A percentile compares a stretch with the other conserved stretches of the same genome.
Conservation (phyloP, 2,797 vertebrate genomes). For the Parambassis ranga region DNA sequence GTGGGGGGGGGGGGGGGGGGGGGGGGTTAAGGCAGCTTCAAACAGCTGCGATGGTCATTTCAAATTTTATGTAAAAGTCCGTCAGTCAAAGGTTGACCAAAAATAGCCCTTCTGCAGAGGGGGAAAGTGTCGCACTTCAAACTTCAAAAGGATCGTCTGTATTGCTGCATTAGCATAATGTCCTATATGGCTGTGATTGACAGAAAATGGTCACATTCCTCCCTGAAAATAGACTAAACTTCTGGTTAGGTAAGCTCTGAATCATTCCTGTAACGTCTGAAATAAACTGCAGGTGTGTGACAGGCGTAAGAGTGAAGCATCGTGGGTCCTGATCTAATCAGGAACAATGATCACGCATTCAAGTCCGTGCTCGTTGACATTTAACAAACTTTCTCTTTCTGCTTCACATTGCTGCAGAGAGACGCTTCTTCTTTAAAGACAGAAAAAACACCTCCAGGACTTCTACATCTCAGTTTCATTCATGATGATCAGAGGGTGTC, state of each 20-base stretch:
- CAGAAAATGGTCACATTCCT: constrained; percentile 42
- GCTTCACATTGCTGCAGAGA: not conserved
- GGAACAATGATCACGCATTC: constrained; percentile 31
- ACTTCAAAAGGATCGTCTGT: constrained; percentile 51
- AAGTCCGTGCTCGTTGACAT: constrained; percentile 1
- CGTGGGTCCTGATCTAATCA: constrained; percentile 35
- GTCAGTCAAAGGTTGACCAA: constrained; percentile 69
- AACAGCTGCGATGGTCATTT: constrained; percentile 45
- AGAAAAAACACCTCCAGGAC: constrained; percentile 5
- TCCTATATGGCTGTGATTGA: constrained; percentile 40
- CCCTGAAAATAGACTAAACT: constrained; percentile 44
- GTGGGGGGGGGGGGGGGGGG: no score
- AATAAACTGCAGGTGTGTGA: constrained; percentile 41
- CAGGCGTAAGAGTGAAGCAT: constrained; percentile 7
- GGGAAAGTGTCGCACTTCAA: constrained; percentile 66
- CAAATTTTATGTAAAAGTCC: constrained; percentile 43
- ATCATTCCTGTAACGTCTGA: constrained; percentile 1
- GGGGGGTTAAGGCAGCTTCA: constrained; percentile 28
- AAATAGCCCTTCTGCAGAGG: constrained; percentile 49
- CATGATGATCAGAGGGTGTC: constrained; percentile 22
- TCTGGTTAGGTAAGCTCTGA: constrained; percentile 14
- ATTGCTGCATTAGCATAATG: constrained; percentile 61
- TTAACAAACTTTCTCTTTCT: constrained; percentile 5
- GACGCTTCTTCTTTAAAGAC: not conserved
- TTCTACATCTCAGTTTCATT: constrained; percentile 8